Evolutionary conservation across 2,797 vertebrate species (phyloP), one percentile per base, ranked within the genome.

Genomic region (Microctenopoma steveboyesi): DNA sequence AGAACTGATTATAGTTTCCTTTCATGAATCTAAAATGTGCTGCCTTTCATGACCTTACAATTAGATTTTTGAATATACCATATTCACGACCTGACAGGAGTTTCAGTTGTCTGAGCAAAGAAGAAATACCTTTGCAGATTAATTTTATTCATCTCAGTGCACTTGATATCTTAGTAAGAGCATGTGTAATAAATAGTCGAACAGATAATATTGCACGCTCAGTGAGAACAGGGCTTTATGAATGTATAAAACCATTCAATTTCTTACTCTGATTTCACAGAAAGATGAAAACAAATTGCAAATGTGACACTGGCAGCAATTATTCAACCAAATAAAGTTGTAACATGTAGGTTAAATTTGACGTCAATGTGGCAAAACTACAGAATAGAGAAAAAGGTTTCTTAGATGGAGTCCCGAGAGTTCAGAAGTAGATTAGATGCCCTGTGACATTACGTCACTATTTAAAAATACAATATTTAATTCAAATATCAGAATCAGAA

Each of bases 1-100:
- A 48, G 46, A 75, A 69, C 53, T 50, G 68, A 84, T 73, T 75
- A 67, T 61, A 46, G 28, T 68, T 67, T 62, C 72, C 61, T 51
- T 69, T 69, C 63, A 64, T 86, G 63, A 80, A 89, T 85, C 53
- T 79, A 56, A 81, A 81, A 56, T 42, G 45, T 8, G 39, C 37
- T 42, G 75, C 33, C 52, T 76, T 72, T 82, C 74, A 68, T 64
- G 42, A 79, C 62, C 54, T 73, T 33, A 12, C 12, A 2, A 64
- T 77, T 35, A 46, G 4, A 42, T 54, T 72, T 51, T 81, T 76
- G 67, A 72, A 65, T 22, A 43, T 60, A 28, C 45, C 42, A 74
- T 47, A 37, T 74, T 69, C 72, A 64, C 78, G 57, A 64, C 47
- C 67, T 56, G 72, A 69, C 60, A 69, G 63, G 37, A 52, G 56